Evolutionary conservation across 2,113 vertebrate species (phyloP), one percentile per base, ranked within the genome.

Genomic region (Embiotoca jacksoni): DNA sequence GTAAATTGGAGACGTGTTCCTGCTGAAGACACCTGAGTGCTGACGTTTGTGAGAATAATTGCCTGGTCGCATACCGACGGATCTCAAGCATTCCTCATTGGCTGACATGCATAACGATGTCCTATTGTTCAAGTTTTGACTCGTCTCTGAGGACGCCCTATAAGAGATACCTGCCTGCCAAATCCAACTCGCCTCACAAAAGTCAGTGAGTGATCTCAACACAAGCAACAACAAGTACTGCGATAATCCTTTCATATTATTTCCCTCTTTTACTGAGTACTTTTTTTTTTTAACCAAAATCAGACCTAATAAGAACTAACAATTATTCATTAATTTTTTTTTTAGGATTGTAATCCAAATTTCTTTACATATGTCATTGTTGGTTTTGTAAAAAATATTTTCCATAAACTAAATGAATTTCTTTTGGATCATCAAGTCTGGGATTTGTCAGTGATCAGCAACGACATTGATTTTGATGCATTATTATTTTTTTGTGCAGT

Each of bases 11-110:
- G 66, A 52, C 72, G 81, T 72, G 73, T 23, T 23, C 23, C 72
- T 59, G 47, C 58, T 64, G 77, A 83, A 85, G 67, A 80, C 80
- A 69, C 33, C 35, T 50, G 63, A 75, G 60, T 73, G 72, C 83
- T 94, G 92, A 93, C 90, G 87, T 90, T 89, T 62, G 74, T 72
- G 79, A 75, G 75, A 83, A 80, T 91, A 91, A 92, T 92, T 92
- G 86, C 82, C 56, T 85, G 88, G 82, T 84, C 84, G 74, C 86
- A 91, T 91, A 91, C 92, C 83, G 14, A 73, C 64, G 58, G 80
- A 75, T 88, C 72, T 80, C 32, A 52, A 88, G 89, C 89, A 92
- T 93, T 94, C 92, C 87, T 88, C 73, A 78, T 73, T 35, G 72
- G 87, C 89, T 89, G 79, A 91, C 87, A 84, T 78, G 88, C 85